Evolutionary conservation across 2,888 invertebrate species (phyloP).

Genomic region (Bunonema sp.): DNA sequence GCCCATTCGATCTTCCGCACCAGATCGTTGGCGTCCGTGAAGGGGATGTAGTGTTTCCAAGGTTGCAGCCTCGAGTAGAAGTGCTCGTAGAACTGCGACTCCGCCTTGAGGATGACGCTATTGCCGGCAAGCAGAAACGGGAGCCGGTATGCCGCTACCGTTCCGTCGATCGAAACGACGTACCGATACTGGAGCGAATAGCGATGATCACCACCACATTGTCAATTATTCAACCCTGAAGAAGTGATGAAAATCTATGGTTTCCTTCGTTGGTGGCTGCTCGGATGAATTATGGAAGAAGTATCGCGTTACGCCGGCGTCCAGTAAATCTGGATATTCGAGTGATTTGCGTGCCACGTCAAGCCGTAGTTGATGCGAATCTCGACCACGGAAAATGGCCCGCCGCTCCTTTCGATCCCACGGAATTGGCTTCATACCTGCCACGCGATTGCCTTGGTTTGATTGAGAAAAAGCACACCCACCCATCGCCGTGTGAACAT

Average conservation of each 20-base stretch:
- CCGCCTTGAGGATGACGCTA: conserved; percentile 73
- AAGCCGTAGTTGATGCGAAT: too few species aligned
- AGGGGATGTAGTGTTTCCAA: conserved; percentile 67
- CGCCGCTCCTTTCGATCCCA: too few species aligned
- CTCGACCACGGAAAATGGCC: too few species aligned
- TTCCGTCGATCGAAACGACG: conserved; percentile 81
- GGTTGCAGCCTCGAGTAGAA: conserved; percentile 67
- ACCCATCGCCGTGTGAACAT: too few species aligned
- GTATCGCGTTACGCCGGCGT: conserved; percentile 81
- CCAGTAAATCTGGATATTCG: conserved; percentile 55
- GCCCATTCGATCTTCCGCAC: conserved; percentile 62
- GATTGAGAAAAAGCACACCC: too few species aligned
- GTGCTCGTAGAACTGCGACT: conserved; percentile 82
- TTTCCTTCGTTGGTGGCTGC: conserved; percentile 57
- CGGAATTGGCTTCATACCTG: too few species aligned
- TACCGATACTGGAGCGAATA: conserved; percentile 68
- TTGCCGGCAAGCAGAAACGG: conserved; percentile 78
- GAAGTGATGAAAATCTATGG: conserved; percentile 71
- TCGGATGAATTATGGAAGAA: conserved; percentile 61
- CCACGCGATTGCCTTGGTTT: too few species aligned
- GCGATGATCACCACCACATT: not conserved
- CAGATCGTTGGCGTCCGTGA: conserved; percentile 58
- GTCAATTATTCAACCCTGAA: conserved; percentile 60
- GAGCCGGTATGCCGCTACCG: conserved; percentile 82
- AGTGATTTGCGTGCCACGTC: too few species aligned